Evolutionary conservation across 1,140 invertebrate genomes (phyloP), one percentile per base, ranked within the genome.

Genomic region (Holcopasites calliopsidis): DNA sequence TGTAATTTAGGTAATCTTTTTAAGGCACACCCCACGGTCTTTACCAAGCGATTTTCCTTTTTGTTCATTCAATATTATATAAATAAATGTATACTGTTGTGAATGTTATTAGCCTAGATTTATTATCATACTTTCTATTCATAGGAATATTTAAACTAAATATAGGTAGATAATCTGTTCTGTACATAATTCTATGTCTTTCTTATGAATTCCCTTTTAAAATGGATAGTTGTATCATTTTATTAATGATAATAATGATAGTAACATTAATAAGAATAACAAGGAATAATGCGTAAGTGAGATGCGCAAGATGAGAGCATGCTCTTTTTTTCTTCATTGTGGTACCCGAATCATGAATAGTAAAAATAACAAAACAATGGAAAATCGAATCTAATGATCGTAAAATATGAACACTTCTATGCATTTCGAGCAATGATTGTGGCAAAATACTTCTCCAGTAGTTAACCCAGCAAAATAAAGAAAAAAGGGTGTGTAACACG

Each of bases 131-230:
- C 80, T 84, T n/a, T 78, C 73, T 85, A 82, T 82, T 84, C 65
- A 84, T 89, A 86, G 84, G 85, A 86, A 90, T 89, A 79, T 87
- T 87, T 69, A 80, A 82, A 79, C 86, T 90, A 88, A 86, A 84
- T 87, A 84, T 89, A 88, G 83, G 83, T 88, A 90, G n/a, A 89
- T 91, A 83, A 91, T 90, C 87, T 88, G 87, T 88, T 90, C 89
- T 91, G 91, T 91, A 92, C 91, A 92, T 90, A 90, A 90, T 86
- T 85, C 87, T 91, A 90, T 90, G 87, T 89, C 83, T 86, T 90
- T 89, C 76, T 87, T 87, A 90, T 84, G 81, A 86, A 84, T 90
- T n/a, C n/a, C n/a, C 76, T 77, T 85, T 86, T 88, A 89, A 79
- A 85, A 80, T 86, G 81, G 71, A 87, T 90, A 90, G 80, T 88